Conservation (phyloP, 2,797 vertebrate genomes). For the Megaceryle alcyon region DNA sequence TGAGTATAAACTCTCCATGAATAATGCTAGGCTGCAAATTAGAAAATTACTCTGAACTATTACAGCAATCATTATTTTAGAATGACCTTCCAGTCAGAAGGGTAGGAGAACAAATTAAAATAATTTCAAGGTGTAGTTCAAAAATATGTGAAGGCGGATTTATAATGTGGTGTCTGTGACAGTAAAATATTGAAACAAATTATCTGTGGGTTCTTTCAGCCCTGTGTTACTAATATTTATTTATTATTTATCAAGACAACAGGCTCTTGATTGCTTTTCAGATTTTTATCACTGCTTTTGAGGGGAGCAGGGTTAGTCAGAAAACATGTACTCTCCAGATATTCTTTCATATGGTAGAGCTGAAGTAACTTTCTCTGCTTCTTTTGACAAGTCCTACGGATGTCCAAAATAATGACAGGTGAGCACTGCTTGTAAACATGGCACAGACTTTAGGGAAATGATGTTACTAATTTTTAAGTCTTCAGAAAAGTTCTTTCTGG, state of each 20-base stretch:
- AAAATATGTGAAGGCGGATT: background rate
- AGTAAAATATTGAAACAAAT: background rate
- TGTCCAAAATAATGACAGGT: background rate
- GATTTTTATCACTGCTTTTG: background rate
- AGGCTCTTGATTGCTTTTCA: background rate
- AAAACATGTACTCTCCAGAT: accelerated
- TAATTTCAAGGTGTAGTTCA: background rate
- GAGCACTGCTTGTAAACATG: background rate
- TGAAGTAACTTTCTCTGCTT: background rate
- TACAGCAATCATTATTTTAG: conserved; percentile 2
- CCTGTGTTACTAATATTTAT: background rate
- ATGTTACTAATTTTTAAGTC: background rate
- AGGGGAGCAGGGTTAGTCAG: background rate
- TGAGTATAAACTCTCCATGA: background rate
- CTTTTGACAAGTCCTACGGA: background rate
- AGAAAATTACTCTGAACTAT: conserved; percentile 5
- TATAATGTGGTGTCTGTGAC: background rate
- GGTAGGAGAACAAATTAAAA: background rate
- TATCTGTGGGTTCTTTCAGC: background rate
- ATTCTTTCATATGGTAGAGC: background rate
- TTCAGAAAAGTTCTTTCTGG: background rate
- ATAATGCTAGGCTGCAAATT: conserved; percentile 20
- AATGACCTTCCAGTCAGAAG: background rate
- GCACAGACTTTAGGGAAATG: background rate
- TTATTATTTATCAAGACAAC: background rate